Conservation (phyloP, 2,797 vertebrate genomes). For the Bucorvus abyssinicus region DNA sequence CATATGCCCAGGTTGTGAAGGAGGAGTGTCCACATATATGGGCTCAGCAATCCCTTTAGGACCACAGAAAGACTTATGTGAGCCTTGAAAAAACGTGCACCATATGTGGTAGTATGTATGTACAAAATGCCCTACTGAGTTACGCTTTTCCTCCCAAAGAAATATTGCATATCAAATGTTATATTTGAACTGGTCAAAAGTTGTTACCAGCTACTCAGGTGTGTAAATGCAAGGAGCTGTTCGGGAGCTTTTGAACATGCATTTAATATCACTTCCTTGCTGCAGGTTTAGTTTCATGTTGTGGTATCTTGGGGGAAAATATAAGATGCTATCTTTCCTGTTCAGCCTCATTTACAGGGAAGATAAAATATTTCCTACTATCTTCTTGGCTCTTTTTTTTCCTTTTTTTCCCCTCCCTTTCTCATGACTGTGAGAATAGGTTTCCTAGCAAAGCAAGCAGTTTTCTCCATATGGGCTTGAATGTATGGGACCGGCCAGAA, state of each 20-base stretch:
- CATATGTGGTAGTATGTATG: not conserved
- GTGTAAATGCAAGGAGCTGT: not conserved
- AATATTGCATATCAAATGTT: not conserved
- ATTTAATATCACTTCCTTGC: not conserved
- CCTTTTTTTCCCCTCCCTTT: no score
- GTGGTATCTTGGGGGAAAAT: not conserved
- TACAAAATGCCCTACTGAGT: not conserved
- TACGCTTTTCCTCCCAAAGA: not conserved
- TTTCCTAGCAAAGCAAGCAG: not conserved
- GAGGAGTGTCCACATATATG: not conserved
- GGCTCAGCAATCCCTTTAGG: not conserved
- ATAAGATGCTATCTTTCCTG: not conserved
- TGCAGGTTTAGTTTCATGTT: not conserved
- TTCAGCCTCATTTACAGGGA: not conserved
- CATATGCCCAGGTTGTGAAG: not conserved
- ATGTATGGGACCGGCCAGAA: not conserved
- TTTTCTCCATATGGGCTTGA: not conserved
- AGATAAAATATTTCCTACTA: not conserved
- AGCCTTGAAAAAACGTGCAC: not conserved
- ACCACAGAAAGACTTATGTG: not conserved
- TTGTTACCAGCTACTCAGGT: not conserved
- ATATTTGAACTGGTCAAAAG: not conserved
- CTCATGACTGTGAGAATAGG: not conserved
- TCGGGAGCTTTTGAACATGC: not conserved
- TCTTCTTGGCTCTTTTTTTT: not conserved